Percentiles rank a stretch among this genome's conserved stretches.
Evolutionary conservation across 2,888 invertebrate species (phyloP).

Genomic region (Eumacrocentrus americanus): DNA sequence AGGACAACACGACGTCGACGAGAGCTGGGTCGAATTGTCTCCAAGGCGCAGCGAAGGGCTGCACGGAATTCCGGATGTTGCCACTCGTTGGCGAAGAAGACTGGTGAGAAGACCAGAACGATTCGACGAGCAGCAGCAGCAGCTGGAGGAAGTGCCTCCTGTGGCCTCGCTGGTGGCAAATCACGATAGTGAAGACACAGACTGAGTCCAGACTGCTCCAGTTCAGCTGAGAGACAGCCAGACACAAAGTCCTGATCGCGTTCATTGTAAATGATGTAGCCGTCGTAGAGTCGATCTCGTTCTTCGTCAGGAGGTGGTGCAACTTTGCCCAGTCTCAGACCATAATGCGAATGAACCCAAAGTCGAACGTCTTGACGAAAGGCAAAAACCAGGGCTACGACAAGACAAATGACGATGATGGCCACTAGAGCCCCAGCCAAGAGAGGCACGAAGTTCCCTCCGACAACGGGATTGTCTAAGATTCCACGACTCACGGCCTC

Average conservation of each 20-base stretch:
- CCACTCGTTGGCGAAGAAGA: slow-evolving; percentile 86
- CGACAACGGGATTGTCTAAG: slow-evolving; percentile 70
- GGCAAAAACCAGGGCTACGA: slow-evolving; percentile 73
- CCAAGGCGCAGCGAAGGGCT: slow-evolving; percentile 78
- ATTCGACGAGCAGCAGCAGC: slow-evolving; percentile 77
- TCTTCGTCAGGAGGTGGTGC: slow-evolving; percentile 62
- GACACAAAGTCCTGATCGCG: slow-evolving; percentile 77
- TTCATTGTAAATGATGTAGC: slow-evolving; percentile 85
- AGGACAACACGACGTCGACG: slow-evolving; percentile 54
- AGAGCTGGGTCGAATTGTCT: slow-evolving; percentile 62
- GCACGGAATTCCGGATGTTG: slow-evolving; percentile 80
- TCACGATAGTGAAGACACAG: slow-evolving; percentile 69
- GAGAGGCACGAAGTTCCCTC: slow-evolving; percentile 77
- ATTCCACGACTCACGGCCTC: slow-evolving; percentile 72
- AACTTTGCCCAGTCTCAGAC: slow-evolving; percentile 68
- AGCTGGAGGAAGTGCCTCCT: slow-evolving; percentile 66
- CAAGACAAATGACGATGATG: slow-evolving; percentile 72
- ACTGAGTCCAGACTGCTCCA: slow-evolving; percentile 74
- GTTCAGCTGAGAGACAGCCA: slow-evolving; percentile 72
- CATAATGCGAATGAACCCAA: slow-evolving; percentile 81
- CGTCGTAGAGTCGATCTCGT: slow-evolving; percentile 73
- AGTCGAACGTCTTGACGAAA: slow-evolving; percentile 79
- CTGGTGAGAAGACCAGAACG: slow-evolving; percentile 79
- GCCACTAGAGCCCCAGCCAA: slow-evolving; percentile 75
- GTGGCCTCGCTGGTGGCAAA: slow-evolving; percentile 55